A percentile compares a stretch with the other conserved stretches of the same genome.
Conservation (phyloP, 2,113 vertebrate genomes). For the Peromyscus maniculatus region DNA sequence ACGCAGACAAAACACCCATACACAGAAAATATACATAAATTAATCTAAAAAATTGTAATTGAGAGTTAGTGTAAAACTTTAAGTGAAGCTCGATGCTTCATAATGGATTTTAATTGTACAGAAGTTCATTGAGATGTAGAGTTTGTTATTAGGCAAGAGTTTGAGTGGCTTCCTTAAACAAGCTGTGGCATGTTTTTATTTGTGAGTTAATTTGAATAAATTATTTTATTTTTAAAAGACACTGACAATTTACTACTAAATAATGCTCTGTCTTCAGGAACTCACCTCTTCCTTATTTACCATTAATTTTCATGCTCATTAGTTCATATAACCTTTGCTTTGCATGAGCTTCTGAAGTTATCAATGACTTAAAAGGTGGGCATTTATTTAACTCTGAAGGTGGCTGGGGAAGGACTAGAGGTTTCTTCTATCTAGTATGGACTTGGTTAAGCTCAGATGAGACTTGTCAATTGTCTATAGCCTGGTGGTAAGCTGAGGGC, state of each 20-base stretch:
- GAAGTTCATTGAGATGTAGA: neutral
- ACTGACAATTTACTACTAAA: neutral
- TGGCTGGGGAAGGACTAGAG: neutral
- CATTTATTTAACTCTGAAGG: neutral
- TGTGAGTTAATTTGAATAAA: neutral
- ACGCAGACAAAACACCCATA: neutral
- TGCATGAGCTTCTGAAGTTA: neutral
- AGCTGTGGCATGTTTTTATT: neutral
- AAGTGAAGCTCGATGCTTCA: neutral
- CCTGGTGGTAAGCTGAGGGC: neutral
- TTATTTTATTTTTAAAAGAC: neutral
- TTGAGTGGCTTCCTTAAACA: neutral
- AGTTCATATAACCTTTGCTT: conserved; percentile 7
- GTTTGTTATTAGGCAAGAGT: neutral
- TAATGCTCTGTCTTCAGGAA: neutral
- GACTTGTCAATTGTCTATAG: neutral
- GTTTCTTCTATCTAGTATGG: neutral
- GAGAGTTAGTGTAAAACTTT: neutral
- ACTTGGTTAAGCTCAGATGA: neutral
- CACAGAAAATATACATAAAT: neutral
- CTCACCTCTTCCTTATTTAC: neutral
- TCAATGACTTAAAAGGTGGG: neutral
- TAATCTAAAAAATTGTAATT: neutral
- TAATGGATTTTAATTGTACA: neutral
- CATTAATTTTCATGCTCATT: neutral